Base-by-base conservation (phyloP, 2,888 invertebrate genomes). In the Smittia aterrima region DNA sequence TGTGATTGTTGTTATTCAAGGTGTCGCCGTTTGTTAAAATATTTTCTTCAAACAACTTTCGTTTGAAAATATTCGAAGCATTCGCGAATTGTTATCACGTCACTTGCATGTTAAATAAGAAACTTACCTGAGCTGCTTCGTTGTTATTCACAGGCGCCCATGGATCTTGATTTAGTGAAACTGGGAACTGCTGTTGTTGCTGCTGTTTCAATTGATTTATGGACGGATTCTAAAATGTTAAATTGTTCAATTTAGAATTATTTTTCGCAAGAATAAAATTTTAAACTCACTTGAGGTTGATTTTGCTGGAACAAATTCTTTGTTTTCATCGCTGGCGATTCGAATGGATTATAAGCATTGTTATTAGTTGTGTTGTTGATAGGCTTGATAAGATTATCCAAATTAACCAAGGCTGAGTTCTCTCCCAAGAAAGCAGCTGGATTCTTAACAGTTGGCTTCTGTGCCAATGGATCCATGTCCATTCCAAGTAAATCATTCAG, bases 341-440 rank as follows among this genome's bases (percentile, higher is more conserved):
- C 83, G 78, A 83, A 83, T 75, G 83, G 83, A 82, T 83, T 83
- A 76, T 83, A 83, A 76, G 83, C 81, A 76, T 79, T 81, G 66
- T 79, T 79, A 20, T 81, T 79, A 76, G 80, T 79, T 72, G 81
- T 82, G 3, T 80, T 78, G 75, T 83, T 80, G 77, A 84, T 83
- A 76, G 88, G 86, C 78, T 87, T 90, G 78, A 99, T 93, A 81
- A 99, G 88, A 82, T 98, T 95, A 86, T 99, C 98, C 83, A 99
- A 87, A 87, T 99, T 98, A 77, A 99, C 98, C 78, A 99, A 88
- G 78, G 92, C 89, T 11, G 96, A 96, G 85, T 99, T 98, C 84
- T 96, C 96, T 62, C 98, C 98, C 73, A 99, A 89, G 86, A 99
- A 99, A 79, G 93, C 78, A 95, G 94, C 1, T 98, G 97, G 71